Evolutionary conservation across 2,888 invertebrate species (phyloP).

Genomic region (Catocala nupta): DNA sequence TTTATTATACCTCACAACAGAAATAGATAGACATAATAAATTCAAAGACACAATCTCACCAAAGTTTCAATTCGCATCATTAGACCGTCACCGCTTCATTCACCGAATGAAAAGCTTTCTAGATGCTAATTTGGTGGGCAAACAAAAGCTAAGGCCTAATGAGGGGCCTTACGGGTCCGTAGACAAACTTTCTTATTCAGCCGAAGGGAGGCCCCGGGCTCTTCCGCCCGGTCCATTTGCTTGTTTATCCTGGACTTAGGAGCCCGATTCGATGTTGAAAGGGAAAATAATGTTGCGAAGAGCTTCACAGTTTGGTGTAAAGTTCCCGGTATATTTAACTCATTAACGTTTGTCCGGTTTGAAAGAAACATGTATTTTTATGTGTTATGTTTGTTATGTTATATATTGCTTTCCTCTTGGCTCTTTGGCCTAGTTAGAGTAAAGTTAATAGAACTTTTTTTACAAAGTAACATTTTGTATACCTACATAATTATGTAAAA

Average conservation of each 20-base stretch:
- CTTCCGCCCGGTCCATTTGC: slow-evolving; percentile 84
- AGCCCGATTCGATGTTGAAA: slow-evolving; percentile 55
- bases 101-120: slow-evolving; percentile 73
- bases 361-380: slow-evolving; percentile 6
- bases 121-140: slow-evolving; percentile 84
- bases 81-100: slow-evolving; percentile 67
- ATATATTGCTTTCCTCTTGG: neutral
- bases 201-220: slow-evolving; percentile 71
- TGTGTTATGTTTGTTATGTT: slow-evolving; percentile 1
- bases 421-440: too few relatives aligned
- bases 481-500: too few relatives aligned
- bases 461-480: too few relatives aligned
- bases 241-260: slow-evolving; percentile 83
- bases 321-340: slow-evolving; percentile 41
- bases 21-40: slow-evolving; percentile 30
- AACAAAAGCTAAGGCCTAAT: slow-evolving; percentile 84
- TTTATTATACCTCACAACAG: slow-evolving; percentile 21
- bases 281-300: slow-evolving; percentile 60
- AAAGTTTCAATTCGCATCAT: slow-evolving; percentile 74
- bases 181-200: slow-evolving; percentile 83
- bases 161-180: slow-evolving; percentile 76
- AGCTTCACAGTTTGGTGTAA: slow-evolving; percentile 57
- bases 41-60: slow-evolving; percentile 54
- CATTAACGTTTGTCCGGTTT: slow-evolving; percentile 39
- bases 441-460: too few relatives aligned